phyloP scores from a whole-genome alignment of 2,797 vertebrate species.

The Lepus oiostolus region DNA sequence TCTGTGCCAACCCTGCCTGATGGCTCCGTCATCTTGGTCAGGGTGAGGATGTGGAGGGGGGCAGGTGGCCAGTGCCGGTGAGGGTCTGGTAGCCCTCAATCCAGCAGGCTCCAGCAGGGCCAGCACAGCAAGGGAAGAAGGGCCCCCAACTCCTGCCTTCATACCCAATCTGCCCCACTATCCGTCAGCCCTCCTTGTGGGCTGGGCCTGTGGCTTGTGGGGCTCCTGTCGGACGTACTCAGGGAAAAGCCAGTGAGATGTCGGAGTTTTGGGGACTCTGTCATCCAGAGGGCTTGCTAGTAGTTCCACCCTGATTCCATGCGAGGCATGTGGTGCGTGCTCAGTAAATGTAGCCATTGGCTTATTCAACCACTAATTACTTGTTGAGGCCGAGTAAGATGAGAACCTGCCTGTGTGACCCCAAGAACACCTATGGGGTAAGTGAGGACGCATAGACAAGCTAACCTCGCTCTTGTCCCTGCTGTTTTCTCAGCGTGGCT shows the following conservation, averaged over 20 bases:
- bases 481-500: background rate
- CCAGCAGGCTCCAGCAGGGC: background rate
- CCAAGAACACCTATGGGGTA: background rate
- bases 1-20: background rate
- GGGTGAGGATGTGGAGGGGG: background rate
- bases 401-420: background rate
- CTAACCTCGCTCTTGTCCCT: background rate
- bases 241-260: background rate
- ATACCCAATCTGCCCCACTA: background rate
- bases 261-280: background rate
- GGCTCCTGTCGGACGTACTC: background rate
- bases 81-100: too few relatives aligned
- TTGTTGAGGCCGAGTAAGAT: background rate
- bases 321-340: background rate
- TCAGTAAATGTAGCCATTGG: background rate
- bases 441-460: background rate
- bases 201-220: background rate
- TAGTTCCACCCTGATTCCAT: background rate
- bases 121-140: background rate
- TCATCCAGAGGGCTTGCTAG: background rate
- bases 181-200: background rate
- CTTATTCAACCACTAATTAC: background rate
- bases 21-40: background rate
- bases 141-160: rapidly evolving
- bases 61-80: background rate